Evolutionary conservation across 2,888 invertebrate genomes (phyloP).

Genomic region (Caenorhabditis doughertyi): DNA sequence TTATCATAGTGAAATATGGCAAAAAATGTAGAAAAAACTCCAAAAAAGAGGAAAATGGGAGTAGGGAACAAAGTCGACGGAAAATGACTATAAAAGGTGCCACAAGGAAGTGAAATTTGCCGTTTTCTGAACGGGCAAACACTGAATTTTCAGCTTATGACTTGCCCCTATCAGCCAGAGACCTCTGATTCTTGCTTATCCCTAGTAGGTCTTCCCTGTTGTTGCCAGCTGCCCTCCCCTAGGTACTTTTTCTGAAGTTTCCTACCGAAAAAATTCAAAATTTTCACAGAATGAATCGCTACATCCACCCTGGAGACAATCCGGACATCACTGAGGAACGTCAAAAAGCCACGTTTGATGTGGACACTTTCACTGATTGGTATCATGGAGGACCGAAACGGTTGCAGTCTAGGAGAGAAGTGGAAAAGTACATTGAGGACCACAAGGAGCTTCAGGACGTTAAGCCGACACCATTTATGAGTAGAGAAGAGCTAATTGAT

Average conservation of each 20-base stretch:
- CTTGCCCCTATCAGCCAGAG: not conserved
- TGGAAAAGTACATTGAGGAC: slow-evolving; percentile 76
- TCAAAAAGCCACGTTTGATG: slow-evolving; percentile 66
- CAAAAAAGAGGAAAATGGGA: not conserved
- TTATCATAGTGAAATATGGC: not conserved
- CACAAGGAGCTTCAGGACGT: slow-evolving; percentile 81
- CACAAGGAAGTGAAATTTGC: not conserved
- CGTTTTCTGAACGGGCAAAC: not conserved
- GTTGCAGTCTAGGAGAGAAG: slow-evolving; percentile 67
- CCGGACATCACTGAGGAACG: slow-evolving; percentile 74
- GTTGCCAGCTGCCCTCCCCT: not conserved
- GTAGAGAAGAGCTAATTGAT: slow-evolving; percentile 83
- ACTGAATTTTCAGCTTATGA: not conserved
- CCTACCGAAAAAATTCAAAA: too few species aligned
- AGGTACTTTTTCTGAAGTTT: not conserved
- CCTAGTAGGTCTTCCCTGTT: not conserved
- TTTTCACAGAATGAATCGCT: slow-evolving; percentile 52
- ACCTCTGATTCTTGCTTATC: not conserved
- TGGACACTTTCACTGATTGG: slow-evolving; percentile 63
- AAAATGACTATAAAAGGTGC: not conserved
- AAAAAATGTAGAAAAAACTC: not conserved
- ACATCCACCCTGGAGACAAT: slow-evolving; percentile 69
- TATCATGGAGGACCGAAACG: slow-evolving; percentile 63
- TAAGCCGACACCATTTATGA: slow-evolving; percentile 79
- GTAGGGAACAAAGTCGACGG: not conserved